These are phyloP conservation scores for Syngnathus floridae DNA, from an alignment of 2,113 vertebrate genomes.

Conservation along the genomic window DNA sequence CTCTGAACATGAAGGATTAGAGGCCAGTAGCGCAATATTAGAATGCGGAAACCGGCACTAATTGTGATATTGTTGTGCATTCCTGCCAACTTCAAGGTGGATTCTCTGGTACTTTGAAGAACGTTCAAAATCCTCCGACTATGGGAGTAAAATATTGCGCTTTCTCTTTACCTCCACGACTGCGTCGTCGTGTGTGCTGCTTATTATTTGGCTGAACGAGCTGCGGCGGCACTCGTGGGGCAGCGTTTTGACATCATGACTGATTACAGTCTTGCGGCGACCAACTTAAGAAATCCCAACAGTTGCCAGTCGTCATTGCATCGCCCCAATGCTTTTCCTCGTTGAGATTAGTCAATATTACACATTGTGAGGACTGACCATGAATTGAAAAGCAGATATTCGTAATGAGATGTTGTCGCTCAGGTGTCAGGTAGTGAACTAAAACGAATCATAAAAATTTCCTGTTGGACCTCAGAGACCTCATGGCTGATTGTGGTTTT, in stretches of 20 bases:
- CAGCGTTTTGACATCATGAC: conserved; percentile 83
- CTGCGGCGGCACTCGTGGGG: conserved; percentile 68
- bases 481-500: background rate
- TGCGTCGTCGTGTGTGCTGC: conserved; percentile 60
- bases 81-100: conserved; percentile 9
- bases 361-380: background rate
- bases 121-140: conserved; percentile 6
- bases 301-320: conserved; percentile 48
- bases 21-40: too few species aligned
- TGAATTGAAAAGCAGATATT: background rate
- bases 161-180: conserved; percentile 17
- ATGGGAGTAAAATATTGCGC: conserved; percentile 7
- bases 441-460: conserved; percentile 3
- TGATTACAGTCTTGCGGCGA: conserved; percentile 80
- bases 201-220: conserved; percentile 84
- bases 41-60: background rate
- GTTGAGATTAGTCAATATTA: background rate
- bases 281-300: conserved; percentile 75
- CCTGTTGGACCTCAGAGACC: background rate
- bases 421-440: background rate
- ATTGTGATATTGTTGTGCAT: background rate
- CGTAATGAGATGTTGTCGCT: background rate
- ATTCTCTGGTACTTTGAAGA: conserved; percentile 10
- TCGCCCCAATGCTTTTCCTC: background rate
- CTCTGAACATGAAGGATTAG: background rate